A percentile compares a stretch with the other conserved stretches of the same genome.
phyloP scores from a whole-genome alignment of 2,797 vertebrate genomes.

The Champsocephalus gunnari region DNA sequence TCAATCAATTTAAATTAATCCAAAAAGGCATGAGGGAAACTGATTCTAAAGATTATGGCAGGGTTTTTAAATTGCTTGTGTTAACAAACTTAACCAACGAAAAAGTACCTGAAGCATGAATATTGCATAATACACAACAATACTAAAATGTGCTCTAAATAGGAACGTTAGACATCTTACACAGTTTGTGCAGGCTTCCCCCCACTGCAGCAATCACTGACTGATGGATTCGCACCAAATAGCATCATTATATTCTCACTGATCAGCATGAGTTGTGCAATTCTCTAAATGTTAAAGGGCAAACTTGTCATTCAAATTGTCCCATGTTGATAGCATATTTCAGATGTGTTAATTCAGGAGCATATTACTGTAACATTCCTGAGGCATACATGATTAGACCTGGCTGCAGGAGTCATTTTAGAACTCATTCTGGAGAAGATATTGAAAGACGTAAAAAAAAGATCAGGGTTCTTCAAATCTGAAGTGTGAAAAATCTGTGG shows the following conservation, averaged over 20 bases:
- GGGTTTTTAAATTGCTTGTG: neutral
- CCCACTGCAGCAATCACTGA: slow-evolving; percentile 14
- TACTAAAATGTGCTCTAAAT: neutral
- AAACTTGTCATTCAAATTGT: neutral
- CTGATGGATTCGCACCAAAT: neutral
- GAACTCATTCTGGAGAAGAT: neutral
- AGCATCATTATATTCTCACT: slow-evolving; percentile 15
- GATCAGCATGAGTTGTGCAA: slow-evolving; percentile 11
- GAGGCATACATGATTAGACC: neutral
- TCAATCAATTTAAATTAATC: neutral
- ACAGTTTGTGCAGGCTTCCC: neutral
- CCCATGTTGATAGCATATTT: slow-evolving; percentile 6
- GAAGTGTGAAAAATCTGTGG: slow-evolving; percentile 2
- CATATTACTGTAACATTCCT: neutral
- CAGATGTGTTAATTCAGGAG: too few species aligned
- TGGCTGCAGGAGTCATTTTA: slow-evolving; percentile 1
- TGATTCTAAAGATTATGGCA: neutral
- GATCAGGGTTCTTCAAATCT: neutral
- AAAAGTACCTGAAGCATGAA: neutral
- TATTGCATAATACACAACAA: neutral
- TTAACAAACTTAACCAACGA: neutral
- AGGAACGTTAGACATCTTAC: neutral
- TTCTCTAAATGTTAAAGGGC: neutral
- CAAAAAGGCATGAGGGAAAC: neutral
- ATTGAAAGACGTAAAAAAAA: neutral